Conservation (phyloP, 2,113 vertebrate genomes). For the Oreochromis aureus region DNA sequence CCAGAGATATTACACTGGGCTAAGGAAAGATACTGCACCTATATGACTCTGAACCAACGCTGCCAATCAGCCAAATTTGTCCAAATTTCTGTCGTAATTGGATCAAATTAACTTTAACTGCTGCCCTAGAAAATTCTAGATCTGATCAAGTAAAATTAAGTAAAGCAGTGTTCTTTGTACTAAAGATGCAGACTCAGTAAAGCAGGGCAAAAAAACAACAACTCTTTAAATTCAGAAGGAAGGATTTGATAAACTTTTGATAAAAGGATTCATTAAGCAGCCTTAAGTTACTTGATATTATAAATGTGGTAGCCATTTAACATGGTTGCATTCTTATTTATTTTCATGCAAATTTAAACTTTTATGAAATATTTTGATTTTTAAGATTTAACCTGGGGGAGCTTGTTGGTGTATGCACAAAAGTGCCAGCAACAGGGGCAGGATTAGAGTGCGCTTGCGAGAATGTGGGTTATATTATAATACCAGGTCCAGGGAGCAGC, state of each 20-base stretch:
- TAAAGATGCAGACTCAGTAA: neutral
- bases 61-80: neutral
- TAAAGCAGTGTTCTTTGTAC: neutral
- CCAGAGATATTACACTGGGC: neutral
- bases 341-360: neutral
- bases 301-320: neutral
- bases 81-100: neutral
- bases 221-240: neutral
- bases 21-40: neutral
- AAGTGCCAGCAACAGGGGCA: neutral
- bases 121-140: neutral
- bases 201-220: neutral
- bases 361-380: neutral
- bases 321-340: neutral
- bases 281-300: neutral
- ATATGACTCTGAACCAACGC: neutral
- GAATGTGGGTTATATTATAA: slow-evolving; percentile 25
- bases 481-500: neutral
- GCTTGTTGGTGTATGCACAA: neutral
- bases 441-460: neutral
- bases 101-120: neutral
- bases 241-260: neutral
- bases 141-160: neutral
- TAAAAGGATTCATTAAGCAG: neutral
- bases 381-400: neutral